Percentiles rank a stretch among this genome's conserved stretches.
These are phyloP conservation scores for Lordiphosa collinella DNA, from an alignment of 1,140 invertebrate species.

Conservation along the genomic window DNA sequence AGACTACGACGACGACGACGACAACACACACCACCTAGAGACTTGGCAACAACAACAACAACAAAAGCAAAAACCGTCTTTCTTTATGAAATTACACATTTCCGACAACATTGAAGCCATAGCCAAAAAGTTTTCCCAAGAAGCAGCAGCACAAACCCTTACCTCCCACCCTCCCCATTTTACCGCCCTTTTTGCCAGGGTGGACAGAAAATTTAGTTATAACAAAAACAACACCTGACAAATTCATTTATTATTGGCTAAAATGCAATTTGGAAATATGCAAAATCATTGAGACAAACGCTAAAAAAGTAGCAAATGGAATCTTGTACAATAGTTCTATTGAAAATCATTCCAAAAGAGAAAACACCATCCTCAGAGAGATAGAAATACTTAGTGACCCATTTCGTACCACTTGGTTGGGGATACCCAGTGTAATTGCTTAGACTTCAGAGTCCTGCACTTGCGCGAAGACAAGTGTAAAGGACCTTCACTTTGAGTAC, in stretches of 20 bases:
- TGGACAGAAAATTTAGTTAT: conserved; percentile 54
- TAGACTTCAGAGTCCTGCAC: conserved; percentile 63
- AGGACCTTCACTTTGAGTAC: conserved; percentile 27
- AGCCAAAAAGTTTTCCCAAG: conserved; percentile 45
- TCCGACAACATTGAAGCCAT: conserved; percentile 63
- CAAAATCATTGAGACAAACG: conserved; percentile 67
- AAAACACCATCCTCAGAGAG: conserved; percentile 34
- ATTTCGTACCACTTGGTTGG: conserved; percentile 71
- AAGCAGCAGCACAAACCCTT: conserved; percentile 24
- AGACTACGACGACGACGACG: conserved; percentile 27
- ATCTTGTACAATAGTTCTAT: conserved; percentile 78
- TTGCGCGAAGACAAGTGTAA: conserved; percentile 60
- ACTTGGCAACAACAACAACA: conserved; percentile 49
- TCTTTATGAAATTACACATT: conserved; percentile 75
- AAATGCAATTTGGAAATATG: conserved; percentile 73
- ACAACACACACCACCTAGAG: conserved; percentile 41
- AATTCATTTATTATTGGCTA: conserved; percentile 40
- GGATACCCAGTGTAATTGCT: conserved; percentile 80
- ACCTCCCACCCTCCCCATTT: conserved; percentile 2
- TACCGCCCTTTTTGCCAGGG: conserved; percentile 1
- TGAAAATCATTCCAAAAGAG: conserved; percentile 42
- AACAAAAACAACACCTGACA: conserved; percentile 29
- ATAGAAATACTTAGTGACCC: conserved; percentile 36
- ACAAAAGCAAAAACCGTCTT: conserved; percentile 65
- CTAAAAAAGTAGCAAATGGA: conserved; percentile 70